These are phyloP conservation scores for Trachelipus rathkii DNA, from an alignment of 1,140 invertebrate species.

Conservation along the genomic window DNA sequence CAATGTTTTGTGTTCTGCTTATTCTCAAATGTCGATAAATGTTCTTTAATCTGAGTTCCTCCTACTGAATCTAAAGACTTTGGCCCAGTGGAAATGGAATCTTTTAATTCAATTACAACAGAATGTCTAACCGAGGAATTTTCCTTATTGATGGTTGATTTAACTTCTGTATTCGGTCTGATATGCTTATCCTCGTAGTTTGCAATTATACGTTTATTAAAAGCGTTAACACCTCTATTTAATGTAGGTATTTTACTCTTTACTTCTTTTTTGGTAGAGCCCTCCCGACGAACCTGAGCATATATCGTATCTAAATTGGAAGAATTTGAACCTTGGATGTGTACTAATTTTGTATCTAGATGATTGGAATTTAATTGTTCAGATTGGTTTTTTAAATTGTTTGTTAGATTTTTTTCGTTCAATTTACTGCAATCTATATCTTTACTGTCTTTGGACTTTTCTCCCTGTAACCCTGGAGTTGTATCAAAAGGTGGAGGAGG, in stretches of 20 bases:
- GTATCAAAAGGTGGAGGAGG: neutral
- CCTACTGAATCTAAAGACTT: neutral
- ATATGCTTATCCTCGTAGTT: no score
- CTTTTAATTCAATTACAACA: neutral
- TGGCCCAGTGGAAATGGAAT: neutral
- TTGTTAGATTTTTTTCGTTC: neutral
- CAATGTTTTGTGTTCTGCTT: neutral
- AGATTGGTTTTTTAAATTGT: neutral
- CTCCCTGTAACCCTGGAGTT: neutral
- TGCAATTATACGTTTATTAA: neutral
- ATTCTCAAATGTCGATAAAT: neutral
- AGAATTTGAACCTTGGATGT: neutral
- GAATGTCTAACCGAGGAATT: neutral
- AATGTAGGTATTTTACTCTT: neutral
- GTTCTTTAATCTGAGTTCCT: neutral
- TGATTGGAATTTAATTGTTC: no score
- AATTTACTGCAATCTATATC: neutral
- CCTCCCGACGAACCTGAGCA: neutral
- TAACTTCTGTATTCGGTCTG: no score
- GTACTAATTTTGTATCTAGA: no score
- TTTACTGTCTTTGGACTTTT: neutral
- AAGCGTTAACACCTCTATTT: neutral
- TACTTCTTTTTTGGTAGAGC: neutral
- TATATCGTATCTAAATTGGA: neutral
- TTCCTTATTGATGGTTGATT: no score